Conservation (phyloP, 2,113 vertebrate genomes). For the Seriola rivoliana region DNA sequence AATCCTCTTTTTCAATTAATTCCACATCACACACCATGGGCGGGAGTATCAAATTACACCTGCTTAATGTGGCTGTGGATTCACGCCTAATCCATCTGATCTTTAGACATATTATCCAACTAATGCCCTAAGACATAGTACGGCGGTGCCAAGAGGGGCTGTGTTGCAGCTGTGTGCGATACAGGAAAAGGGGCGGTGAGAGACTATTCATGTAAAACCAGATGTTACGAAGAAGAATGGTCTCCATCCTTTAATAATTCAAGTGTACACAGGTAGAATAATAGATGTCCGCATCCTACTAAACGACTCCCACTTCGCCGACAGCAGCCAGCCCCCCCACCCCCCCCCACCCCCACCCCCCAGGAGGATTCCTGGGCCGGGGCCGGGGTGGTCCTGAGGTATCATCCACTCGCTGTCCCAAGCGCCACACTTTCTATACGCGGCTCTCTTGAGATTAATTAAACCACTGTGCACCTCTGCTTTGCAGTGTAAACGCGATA, state of each 20-base stretch:
- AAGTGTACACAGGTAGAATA: constrained; percentile 10
- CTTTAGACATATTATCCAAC: constrained; percentile 25
- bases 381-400: constrained; percentile 55
- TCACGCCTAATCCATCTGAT: constrained; percentile 2
- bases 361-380: constrained; percentile 27
- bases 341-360: not conserved
- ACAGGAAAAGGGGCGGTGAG: constrained; percentile 20
- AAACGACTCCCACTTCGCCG: constrained; percentile 11
- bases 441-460: constrained; percentile 51
- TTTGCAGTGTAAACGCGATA: constrained; percentile 31
- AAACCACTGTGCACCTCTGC: constrained; percentile 41
- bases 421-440: constrained; percentile 5
- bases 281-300: constrained; percentile 39
- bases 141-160: constrained; percentile 1
- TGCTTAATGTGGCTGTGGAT: not conserved
- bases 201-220: constrained; percentile 35
- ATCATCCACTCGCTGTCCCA: constrained; percentile 33
- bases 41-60: not conserved
- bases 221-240: constrained; percentile 28
- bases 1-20: not conserved
- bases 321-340: not conserved
- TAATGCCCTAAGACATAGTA: not conserved
- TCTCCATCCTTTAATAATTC: constrained; percentile 14
- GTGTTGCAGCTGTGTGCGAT: constrained; percentile 24
- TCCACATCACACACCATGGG: constrained; percentile 20